A percentile compares a stretch with the other conserved stretches of the same genome.
These are phyloP conservation scores for Drosophila subpulchrella DNA, from an alignment of 1,140 invertebrate genomes.

Conservation along the genomic window DNA sequence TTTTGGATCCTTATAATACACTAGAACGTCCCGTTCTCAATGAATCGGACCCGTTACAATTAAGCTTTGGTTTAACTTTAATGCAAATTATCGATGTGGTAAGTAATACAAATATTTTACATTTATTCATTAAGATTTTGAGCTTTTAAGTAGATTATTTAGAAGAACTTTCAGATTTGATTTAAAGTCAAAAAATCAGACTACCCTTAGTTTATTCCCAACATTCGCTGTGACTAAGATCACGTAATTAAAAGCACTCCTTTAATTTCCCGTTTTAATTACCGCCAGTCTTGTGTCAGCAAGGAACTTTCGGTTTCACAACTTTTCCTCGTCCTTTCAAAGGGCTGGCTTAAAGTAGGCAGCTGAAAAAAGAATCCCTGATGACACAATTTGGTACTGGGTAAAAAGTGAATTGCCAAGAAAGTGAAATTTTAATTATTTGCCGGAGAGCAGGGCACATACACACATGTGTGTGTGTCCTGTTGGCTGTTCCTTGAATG, in stretches of 20 bases:
- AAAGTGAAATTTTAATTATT: slow-evolving; percentile 84
- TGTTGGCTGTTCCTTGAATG: slow-evolving; percentile 64
- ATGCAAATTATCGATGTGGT: slow-evolving; percentile 99
- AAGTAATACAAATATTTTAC: slow-evolving; percentile 85
- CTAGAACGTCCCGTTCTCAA: slow-evolving; percentile 98
- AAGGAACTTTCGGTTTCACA: slow-evolving; percentile 31
- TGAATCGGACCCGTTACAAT: slow-evolving; percentile 97
- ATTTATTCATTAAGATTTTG: neutral
- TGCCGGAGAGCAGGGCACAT: slow-evolving; percentile 48
- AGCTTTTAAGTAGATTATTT: no score
- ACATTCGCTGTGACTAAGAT: slow-evolving; percentile 1
- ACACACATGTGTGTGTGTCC: slow-evolving; percentile 2
- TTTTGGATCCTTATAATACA: slow-evolving; percentile 98
- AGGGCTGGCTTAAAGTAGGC: slow-evolving; percentile 36
- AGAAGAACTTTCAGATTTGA: no score
- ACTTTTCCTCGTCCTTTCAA: slow-evolving; percentile 1
- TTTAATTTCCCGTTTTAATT: slow-evolving; percentile 8
- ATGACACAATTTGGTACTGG: slow-evolving; percentile 73
- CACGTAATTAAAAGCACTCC: neutral
- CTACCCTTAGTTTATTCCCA: neutral
- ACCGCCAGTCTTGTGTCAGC: neutral
- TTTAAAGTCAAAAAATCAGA: no score
- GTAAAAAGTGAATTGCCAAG: slow-evolving; percentile 80
- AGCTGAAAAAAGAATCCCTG: slow-evolving; percentile 47
- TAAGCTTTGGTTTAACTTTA: slow-evolving; percentile 98